These are phyloP conservation scores for Drosophila trapezifrons DNA, from an alignment of 1,140 invertebrate species.

Conservation along the genomic window DNA sequence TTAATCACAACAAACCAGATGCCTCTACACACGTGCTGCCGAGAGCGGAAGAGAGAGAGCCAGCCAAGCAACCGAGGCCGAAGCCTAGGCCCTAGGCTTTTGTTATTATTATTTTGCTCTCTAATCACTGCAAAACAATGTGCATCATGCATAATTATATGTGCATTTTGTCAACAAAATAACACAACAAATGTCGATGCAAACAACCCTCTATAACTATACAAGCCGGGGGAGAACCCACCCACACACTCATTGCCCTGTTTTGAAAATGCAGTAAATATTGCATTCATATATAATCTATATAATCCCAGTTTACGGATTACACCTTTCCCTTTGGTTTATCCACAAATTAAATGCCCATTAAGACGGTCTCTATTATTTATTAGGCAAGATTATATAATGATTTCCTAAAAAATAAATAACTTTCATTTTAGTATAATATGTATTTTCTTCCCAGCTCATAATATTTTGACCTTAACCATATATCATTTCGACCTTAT, in stretches of 20 bases:
- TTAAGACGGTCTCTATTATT: neutral
- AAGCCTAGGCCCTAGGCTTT: neutral
- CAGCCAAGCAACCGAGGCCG: neutral
- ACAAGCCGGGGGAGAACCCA: too few species aligned
- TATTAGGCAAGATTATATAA: too few species aligned
- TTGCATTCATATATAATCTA: neutral
- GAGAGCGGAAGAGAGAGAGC: neutral
- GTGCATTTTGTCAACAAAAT: neutral
- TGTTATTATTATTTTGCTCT: conserved; percentile 19
- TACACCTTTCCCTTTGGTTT: neutral
- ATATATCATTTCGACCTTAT: conserved; percentile 1
- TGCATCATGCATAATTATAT: neutral
- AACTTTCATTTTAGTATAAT: neutral
- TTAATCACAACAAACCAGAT: conserved; percentile 41
- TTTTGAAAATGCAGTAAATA: neutral
- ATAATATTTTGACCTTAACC: neutral
- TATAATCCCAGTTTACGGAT: neutral
- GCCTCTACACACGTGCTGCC: conserved; percentile 31
- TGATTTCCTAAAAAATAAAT: too few species aligned
- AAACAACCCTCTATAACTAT: too few species aligned
- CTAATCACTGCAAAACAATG: conserved; percentile 15
- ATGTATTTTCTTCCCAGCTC: neutral
- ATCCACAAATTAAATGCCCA: neutral
- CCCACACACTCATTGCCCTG: neutral
- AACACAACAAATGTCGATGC: neutral